Conservation (phyloP, 2,797 vertebrate genomes). For the Semaprochilodus insignis region DNA sequence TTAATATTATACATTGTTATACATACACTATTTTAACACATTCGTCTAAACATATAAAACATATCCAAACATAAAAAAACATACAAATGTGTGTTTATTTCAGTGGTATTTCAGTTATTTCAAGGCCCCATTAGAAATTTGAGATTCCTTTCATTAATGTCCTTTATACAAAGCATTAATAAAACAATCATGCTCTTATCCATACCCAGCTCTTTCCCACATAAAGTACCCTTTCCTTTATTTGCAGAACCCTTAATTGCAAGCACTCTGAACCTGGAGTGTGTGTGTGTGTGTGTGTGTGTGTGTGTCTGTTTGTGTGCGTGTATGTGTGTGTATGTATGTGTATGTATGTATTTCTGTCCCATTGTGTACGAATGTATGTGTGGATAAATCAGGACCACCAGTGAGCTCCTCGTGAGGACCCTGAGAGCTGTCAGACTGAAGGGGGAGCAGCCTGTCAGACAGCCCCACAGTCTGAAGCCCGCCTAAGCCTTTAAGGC, state of each 20-base stretch:
- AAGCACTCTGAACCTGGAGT: not conserved
- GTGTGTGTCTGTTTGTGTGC: conserved; percentile 11
- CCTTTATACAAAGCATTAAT: not conserved
- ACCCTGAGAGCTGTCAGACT: conserved; percentile 76
- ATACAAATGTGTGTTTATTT: no score
- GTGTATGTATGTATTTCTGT: conserved; percentile 44
- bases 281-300: no score
- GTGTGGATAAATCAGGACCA: conserved; percentile 66
- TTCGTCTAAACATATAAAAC: not conserved
- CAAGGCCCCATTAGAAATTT: not conserved
- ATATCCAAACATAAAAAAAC: not conserved
- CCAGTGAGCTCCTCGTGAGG: conserved; percentile 67
- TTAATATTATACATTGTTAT: no score
- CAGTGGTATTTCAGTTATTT: no score
- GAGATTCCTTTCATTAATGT: no score
- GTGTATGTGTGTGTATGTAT: not conserved
- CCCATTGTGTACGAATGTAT: conserved; percentile 21
- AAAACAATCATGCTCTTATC: not conserved
- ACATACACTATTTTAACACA: no score
- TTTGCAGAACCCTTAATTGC: conserved; percentile 14
- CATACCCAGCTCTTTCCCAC: conserved; percentile 1
- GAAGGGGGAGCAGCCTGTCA: conserved; percentile 74
- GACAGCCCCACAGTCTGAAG: conserved; percentile 64
- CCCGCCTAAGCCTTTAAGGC: conserved; percentile 75
- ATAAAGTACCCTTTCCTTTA: not conserved